Evolutionary conservation across 1,140 invertebrate genomes (phyloP).

Genomic region (Apis dorsata): DNA sequence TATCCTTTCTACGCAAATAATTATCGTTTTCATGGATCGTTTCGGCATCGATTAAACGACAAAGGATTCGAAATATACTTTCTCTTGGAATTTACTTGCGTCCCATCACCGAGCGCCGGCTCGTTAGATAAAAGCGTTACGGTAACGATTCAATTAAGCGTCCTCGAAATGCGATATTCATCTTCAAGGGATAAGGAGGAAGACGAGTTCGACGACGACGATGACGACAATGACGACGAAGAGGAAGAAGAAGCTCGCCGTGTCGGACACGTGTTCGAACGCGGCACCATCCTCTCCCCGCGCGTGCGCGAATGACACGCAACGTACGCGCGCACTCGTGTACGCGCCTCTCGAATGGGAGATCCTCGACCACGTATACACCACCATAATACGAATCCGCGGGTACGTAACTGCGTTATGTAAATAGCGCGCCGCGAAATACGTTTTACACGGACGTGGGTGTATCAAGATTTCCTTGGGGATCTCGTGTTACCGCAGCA

Average conservation of each 20-base stretch:
- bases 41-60: too few species aligned
- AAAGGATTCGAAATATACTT: too few species aligned
- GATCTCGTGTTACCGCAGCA: slow-evolving; percentile 64
- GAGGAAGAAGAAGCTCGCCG: slow-evolving; percentile 19
- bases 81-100: too few species aligned
- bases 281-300: background rate
- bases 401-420: slow-evolving; percentile 56
- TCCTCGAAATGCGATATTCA: slow-evolving; percentile 26
- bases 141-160: slow-evolving; percentile 45
- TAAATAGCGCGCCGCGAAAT: slow-evolving; percentile 59
- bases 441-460: slow-evolving; percentile 62
- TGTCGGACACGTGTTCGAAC: slow-evolving; percentile 43
- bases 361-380: background rate
- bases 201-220: background rate
- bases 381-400: slow-evolving; percentile 33
- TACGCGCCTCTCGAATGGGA: background rate
- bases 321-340: slow-evolving; percentile 28
- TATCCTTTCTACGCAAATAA: too few species aligned
- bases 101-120: too few species aligned
- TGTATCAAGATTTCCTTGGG: slow-evolving; percentile 71
- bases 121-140: background rate
- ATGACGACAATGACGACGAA: too few species aligned
- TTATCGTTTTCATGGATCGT: too few species aligned
- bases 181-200: slow-evolving; percentile 16
- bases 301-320: slow-evolving; percentile 44